A percentile compares a stretch with the other conserved stretches of the same genome.
phyloP scores from a whole-genome alignment of 2,113 vertebrate species.

The Clinocottus analis region DNA sequence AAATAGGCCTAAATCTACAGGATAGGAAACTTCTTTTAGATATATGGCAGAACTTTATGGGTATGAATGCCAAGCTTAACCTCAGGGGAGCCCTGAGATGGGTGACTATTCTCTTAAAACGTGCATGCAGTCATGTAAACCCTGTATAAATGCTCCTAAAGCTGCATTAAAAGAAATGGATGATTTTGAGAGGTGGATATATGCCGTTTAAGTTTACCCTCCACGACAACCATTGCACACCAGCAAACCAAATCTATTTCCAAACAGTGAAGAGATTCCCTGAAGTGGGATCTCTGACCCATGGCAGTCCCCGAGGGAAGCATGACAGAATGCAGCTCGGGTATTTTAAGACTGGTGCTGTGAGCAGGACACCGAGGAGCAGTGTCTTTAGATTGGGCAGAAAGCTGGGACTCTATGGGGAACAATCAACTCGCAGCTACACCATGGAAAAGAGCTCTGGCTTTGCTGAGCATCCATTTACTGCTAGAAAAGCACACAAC shows the following conservation, averaged over 20 bases:
- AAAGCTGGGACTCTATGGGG: constrained; percentile 31
- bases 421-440: constrained; percentile 14
- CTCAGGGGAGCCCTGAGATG: neutral
- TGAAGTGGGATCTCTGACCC: constrained; percentile 49
- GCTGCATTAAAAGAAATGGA: neutral
- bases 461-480: neutral
- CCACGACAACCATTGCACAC: neutral
- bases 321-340: constrained; percentile 59
- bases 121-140: neutral
- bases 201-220: neutral
- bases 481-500: neutral
- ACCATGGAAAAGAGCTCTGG: neutral
- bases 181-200: neutral
- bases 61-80: neutral
- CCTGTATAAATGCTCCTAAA: neutral
- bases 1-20: neutral
- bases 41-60: neutral
- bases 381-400: constrained; percentile 36
- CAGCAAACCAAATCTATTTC: constrained; percentile 50
- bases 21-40: neutral
- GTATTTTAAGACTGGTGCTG: constrained; percentile 72
- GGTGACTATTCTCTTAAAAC: neutral
- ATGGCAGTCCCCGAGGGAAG: constrained; percentile 42
- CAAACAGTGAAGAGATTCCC: constrained; percentile 56
- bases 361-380: constrained; percentile 49